Base-by-base conservation (phyloP, 2,113 vertebrate genomes). In the Passer montanus region DNA sequence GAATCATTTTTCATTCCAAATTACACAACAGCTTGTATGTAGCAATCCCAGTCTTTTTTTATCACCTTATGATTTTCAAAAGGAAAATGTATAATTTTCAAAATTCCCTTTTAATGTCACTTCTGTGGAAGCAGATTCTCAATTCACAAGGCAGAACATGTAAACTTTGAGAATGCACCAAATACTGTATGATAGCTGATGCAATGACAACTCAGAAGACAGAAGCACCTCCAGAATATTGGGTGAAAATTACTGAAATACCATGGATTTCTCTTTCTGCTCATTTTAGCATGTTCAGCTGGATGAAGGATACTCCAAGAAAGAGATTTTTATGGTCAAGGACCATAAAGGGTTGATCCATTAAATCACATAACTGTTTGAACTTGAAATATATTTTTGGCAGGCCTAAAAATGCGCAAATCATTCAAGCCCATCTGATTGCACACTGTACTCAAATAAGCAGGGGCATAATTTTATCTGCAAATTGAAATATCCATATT, bases 381-480 rank as follows among this genome's bases (percentile, higher is more conserved):
- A 90, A 93, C 75, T 66, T 92, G 43, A 87, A 89, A 68, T 52
- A 58, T 50, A 69, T 82, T 84, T 89, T 91, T 78, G 84, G 87
- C 87, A 95, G 91, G 87, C 90, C 83, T 94, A 68, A 82, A 92
- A 87, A 59, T 56, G 52, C 14, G 23, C 70, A 84, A 69, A 72
- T 50, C 44, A 70, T 89, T 87, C 33, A 90, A 92, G 31, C 37
- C 44, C n/a, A 64, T 67, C 44, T 78, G 76, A 90, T 94, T 88
- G 70, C 63, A 91, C 46, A 77, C 50, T 84, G 39, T 88, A 90
- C 22, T 93, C 55, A 72, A 79, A 89, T 79, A 84, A 86, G 62
- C 62, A 62, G 39, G 70, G 77, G 19, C 62, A 49, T 30, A 88
- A 62, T 37, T 63, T 7, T 58, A 79, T 87, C 70, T 87, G 47